Evolutionary conservation across 2,797 vertebrate genomes (phyloP).

Genomic region (Microctenopoma stevenorrisi): DNA sequence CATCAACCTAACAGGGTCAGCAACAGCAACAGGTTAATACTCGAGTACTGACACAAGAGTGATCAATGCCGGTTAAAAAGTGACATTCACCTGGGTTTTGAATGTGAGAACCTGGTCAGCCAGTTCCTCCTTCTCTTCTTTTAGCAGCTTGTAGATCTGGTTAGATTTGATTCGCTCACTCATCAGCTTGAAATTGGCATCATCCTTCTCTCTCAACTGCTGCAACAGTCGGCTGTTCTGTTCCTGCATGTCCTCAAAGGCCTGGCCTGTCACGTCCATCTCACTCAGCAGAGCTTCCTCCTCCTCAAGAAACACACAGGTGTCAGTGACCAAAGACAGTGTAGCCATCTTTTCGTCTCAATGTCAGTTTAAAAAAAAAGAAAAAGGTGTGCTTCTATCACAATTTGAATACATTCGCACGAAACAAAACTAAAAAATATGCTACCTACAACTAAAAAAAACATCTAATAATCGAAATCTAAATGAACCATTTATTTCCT

Average conservation of each 20-base stretch:
- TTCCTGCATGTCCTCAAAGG: constrained; percentile 97
- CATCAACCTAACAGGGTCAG: constrained; percentile 86
- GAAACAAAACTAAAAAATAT: neutral
- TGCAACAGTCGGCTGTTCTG: constrained; percentile 93
- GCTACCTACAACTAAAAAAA: neutral
- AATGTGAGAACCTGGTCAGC: constrained; percentile 93
- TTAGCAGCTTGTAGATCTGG: constrained; percentile 94
- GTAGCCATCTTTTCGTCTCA: neutral
- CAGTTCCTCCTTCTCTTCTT: constrained; percentile 94
- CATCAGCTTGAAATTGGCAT: constrained; percentile 96
- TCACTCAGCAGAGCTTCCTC: constrained; percentile 92
- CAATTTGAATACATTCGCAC: neutral
- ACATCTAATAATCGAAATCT: too few species aligned
- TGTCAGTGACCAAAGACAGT: constrained; percentile 37
- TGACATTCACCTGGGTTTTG: constrained; percentile 88
- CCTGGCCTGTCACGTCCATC: constrained; percentile 94
- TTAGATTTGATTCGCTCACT: constrained; percentile 95
- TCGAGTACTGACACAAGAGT: neutral
- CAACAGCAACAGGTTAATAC: neutral
- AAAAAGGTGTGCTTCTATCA: constrained; percentile 1
- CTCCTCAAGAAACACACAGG: constrained; percentile 79
- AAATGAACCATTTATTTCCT: neutral
- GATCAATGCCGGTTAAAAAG: neutral
- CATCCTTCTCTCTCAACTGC: constrained; percentile 93
- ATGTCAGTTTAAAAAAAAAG: constrained; percentile 1